Evolutionary conservation across 2,888 invertebrate species (phyloP), one percentile per base, ranked within the genome.

Genomic region (Aporophyla lueneburgensis): DNA sequence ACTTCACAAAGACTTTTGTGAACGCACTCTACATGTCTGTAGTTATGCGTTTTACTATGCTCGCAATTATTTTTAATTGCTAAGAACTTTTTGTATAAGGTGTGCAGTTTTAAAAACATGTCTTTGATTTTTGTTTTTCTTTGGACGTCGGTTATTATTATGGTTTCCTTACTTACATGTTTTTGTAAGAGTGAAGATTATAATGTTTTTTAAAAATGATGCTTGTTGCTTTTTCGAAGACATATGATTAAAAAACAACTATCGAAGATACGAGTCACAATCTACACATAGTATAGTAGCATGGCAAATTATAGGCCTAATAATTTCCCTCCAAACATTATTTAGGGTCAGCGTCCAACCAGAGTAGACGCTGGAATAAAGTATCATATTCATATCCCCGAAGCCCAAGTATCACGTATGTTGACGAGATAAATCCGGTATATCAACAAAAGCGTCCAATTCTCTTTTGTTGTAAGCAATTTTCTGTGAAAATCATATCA

Each of bases 401-500:
- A 68, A 80, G 74, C 84, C 62, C 71, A 74, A 69, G 72, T 56
- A 83, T 33, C 73, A 68, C 76, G 67, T 83, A 86, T 84, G 82
- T 82, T 85, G 78, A 81, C 85, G 78, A 89, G 83, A 89, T 87
- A 87, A 89, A 89, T 82, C 76, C 78, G 40, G 80, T 71, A 82
- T 84, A 86, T 83, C 87, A 79, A 88, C 88, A 88, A 89, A 85
- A 87, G 85, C 80, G 75, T 78, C 78, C 86, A 86, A 87, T 84
- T 82, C 80, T 63, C 89, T 86, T 91, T 92, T 92, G 92, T 92
- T 91, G 89, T 88, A 88, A 89, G 89, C 89, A 88, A 90, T 92
- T 91, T 90, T 88, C 88, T 87, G 89, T 88, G 91, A 90, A 91
- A 92, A 92, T 91, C 93, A 89, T 91, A 90, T 91, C 89, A 87